phyloP scores from a whole-genome alignment of 2,888 invertebrate genomes.

The Pristionchus maxplancki region DNA sequence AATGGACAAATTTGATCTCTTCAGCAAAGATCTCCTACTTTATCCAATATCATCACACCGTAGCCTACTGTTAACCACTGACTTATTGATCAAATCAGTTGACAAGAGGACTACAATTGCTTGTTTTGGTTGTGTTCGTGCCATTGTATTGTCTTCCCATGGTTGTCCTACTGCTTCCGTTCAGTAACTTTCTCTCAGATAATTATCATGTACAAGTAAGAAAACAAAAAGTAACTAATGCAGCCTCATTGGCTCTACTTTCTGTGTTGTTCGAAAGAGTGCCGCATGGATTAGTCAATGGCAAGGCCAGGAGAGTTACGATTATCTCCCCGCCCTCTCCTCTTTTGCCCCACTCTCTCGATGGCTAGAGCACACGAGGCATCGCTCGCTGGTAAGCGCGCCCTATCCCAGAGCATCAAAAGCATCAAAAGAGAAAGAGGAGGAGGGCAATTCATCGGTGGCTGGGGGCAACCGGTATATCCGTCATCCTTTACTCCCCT shows the following conservation, averaged over 20 bases:
- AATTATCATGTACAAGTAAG: neutral
- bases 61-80: neutral
- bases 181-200: neutral
- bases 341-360: neutral
- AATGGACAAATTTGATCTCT: neutral
- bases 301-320: conserved; percentile 18
- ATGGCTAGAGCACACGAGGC: neutral
- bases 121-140: no score
- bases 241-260: neutral
- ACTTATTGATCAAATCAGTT: neutral
- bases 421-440: no score
- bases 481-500: neutral
- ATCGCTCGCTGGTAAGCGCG: no score
- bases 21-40: no score
- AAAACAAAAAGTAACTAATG: neutral
- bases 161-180: neutral
- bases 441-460: conserved; percentile 9
- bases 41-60: no score
- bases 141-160: neutral
- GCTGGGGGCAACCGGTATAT: conserved; percentile 19
- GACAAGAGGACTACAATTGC: neutral
- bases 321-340: neutral
- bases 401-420: conserved; percentile 3
- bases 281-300: conserved; percentile 15
- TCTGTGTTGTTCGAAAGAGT: neutral